Base-by-base conservation (phyloP, 2,113 vertebrate species). In the Onychorhynchus coronatus region DNA sequence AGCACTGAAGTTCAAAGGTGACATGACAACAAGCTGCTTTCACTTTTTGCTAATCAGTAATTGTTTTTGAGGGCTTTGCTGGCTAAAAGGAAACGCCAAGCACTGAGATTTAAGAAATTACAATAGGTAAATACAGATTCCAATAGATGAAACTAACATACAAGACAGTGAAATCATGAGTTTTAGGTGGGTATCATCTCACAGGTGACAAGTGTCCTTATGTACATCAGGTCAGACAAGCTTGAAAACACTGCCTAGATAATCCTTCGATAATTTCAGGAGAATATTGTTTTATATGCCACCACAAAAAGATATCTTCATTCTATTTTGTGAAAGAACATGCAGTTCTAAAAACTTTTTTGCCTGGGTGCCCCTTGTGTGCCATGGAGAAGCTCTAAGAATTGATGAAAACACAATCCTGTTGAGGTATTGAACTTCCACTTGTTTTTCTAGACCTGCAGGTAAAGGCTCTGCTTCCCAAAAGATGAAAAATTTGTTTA, bases 71-170 rank as follows among this genome's bases (percentile, higher is more conserved):
- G 56, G 7, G 31, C 8, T 75, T 79, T 88, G 33, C 22, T 49
- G 5, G 20, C 24, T 27, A 23, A 65, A 90, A 79, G 20, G 24
- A 85, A 83, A 11, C 12, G 44, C 1, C 28, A 86, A 47, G 47
- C n/a, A 18, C 6, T 7, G 53, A 80, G 13, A 81, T 53, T 44
- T 31, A 58, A 77, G 37, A 39, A 68, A 72, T 44, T 41, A 17
- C 10, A 25, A 14, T 13, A 8, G 46, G 21, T 62, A 74, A 66
- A 67, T 58, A 33, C 0, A 20, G 41, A 49, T 41, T 67, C 5
- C 35, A 39, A 17, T 5, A 75, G 52, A 35, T n/a, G 20, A 85
- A 85, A 1, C 6, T 22, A 1, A n/a, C 23, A 3, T 5, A 0
- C 1, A 27, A 37, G 21, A 42, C 14, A 63, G 42, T 42, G n/a